Base-by-base conservation (phyloP, 2,113 vertebrate genomes). In the Caranx ignobilis region DNA sequence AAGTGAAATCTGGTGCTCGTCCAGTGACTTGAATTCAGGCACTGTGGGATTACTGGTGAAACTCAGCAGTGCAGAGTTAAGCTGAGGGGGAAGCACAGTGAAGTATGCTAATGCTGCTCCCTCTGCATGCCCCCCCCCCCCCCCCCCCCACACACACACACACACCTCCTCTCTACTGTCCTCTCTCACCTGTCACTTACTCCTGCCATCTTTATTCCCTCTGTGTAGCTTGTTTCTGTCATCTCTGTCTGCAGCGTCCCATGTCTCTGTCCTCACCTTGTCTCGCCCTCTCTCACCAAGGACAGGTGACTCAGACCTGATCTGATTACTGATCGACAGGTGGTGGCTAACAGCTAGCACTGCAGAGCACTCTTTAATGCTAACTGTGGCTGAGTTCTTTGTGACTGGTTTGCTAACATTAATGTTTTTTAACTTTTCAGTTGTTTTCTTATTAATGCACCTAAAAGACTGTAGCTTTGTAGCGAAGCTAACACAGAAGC, bases 41-140 rank as follows among this genome's bases (percentile, higher is more conserved):
- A 16, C 71, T 39, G 43, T 9, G 12, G 82, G 86, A 85, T 82
- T 82, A 80, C 34, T 21, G 74, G 32, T 39, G 71, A 60, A 57
- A 54, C 54, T 61, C 66, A 41, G 68, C 37, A 5, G 39, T 11
- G 55, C 35, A 48, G 65, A 35, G 56, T 41, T 68, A 83, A 78
- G 47, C 68, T 61, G 55, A 71, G 57, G 43, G 6, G 21, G 1
- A 18, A 31, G 67, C 59, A 11, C 32, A 54, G 52, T 11, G 4
- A 48, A 54, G 2, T 71, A 31, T 86, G 73, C 45, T 86, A 78
- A 88, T 39, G 54, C 60, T n/a, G 50, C 71, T 19, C 7, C 18
- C 47, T 13, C 37, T 31, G 35, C 57, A 13, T 54, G 26, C 26
- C 26, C 56, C 56, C 39, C 54, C 0, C 60, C 10, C 59, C 16